Conservation (phyloP, 1,140 invertebrate species). For the Meteorus sp. region DNA sequence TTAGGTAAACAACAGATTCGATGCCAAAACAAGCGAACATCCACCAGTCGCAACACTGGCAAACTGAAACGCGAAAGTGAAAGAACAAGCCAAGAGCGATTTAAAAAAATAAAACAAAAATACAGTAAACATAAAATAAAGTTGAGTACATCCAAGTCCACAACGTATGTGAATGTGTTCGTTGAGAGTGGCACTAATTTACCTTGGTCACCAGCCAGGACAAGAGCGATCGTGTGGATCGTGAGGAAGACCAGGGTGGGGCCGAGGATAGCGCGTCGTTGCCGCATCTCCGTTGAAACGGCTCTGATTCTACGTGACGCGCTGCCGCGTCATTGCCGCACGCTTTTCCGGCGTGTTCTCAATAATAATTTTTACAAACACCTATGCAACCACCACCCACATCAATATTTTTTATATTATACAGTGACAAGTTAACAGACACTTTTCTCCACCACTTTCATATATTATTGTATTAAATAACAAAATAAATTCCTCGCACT, state of each 20-base stretch:
- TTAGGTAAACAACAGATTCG: too few relatives aligned
- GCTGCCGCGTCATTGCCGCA: slow-evolving; percentile 13
- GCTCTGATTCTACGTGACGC: slow-evolving; percentile 18
- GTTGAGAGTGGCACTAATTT: slow-evolving; percentile 16
- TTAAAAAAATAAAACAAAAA: too few relatives aligned
- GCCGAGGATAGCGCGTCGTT: slow-evolving; percentile 12
- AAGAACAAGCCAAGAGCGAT: too few relatives aligned
- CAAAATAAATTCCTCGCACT: too few relatives aligned
- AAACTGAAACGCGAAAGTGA: too few relatives aligned
- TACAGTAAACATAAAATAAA: background rate
- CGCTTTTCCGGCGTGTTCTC: background rate
- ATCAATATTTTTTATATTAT: too few relatives aligned
- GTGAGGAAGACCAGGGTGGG: slow-evolving; percentile 22
- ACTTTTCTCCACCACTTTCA: too few relatives aligned
- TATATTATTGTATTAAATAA: too few relatives aligned
- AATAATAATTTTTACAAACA: background rate
- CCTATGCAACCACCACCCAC: too few relatives aligned
- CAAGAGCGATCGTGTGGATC: slow-evolving; percentile 18
- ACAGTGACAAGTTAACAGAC: too few relatives aligned
- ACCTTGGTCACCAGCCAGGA: slow-evolving; percentile 26
- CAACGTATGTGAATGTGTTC: background rate
- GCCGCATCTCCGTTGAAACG: slow-evolving; percentile 17
- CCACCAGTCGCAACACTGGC: too few relatives aligned
- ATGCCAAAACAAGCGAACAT: too few relatives aligned
- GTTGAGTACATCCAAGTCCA: background rate